Evolutionary conservation across 2,113 vertebrate genomes (phyloP), one percentile per base, ranked within the genome.

Genomic region (Mobula hypostoma): DNA sequence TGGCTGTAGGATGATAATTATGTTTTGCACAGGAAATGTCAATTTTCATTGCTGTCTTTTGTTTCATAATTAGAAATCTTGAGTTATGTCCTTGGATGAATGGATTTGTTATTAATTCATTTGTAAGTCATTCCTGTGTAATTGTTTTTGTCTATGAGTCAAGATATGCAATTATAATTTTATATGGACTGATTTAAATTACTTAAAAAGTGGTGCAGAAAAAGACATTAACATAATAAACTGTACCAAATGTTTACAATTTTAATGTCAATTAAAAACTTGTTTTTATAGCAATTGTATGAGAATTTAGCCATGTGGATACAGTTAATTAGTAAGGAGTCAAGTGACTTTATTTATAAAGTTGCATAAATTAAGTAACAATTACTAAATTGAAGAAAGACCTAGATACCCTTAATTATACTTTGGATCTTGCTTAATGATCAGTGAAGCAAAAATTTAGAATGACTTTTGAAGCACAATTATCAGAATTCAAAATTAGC

Each of bases 11-110:
- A 77, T 76, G 56, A 36, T 76, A 94, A 94, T 94, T 94, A 94
- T 48, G 74, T 58, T 48, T 48, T 90, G 70, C 48, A 56, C 40
- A 94, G 68, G 63, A 94, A 94, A 91, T 94, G 94, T 88, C 94
- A 94, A 78, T 94, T 94, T 94, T 87, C 94, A 94, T 94, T 94
- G 85, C 82, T 77, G 82, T 82, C 85, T 94, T 94, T 91, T 94
- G 94, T 94, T 88, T 74, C 74, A 94, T 94, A 94, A 94, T 94
- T 94, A 94, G 70, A 94, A 87, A 91, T 76, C 94, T 94, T 93
- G 79, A 91, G 74, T 87, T 74, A 72, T 56, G 83, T 94, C 94
- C 68, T 94, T 91, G 63, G 68, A 94, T 88, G 82, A 77, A 94
- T 48, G 72, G 83, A 87, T 88, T 90, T 94, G 82, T 74, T 85